phyloP scores from a whole-genome alignment of 1,140 invertebrate species.

The Lasioglossum albipes region DNA sequence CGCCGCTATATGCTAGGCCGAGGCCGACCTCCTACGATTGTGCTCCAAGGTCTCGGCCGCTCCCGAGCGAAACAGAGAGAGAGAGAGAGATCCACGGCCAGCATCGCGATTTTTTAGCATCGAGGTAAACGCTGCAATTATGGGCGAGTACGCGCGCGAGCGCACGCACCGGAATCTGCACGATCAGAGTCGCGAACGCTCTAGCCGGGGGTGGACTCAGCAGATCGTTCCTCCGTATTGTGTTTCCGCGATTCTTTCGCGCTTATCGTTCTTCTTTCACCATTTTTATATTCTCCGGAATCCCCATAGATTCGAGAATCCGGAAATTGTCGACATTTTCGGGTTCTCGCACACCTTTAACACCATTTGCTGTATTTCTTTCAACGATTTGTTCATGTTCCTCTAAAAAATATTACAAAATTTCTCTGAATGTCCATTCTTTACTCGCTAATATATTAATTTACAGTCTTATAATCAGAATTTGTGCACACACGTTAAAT shows the following conservation, averaged over 20 bases:
- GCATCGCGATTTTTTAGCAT: constrained; percentile 45
- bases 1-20: constrained; percentile 33
- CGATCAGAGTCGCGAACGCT: neutral
- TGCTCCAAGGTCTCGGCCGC: constrained; percentile 43
- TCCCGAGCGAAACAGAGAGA: constrained; percentile 12
- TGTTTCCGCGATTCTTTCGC: neutral
- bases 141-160: constrained; percentile 13
- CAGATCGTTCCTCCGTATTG: neutral
- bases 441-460: too few relatives aligned
- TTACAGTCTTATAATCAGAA: too few relatives aligned
- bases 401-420: too few relatives aligned
- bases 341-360: too few relatives aligned
- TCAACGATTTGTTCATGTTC: too few relatives aligned
- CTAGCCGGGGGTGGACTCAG: neutral
- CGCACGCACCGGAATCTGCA: constrained; percentile 1
- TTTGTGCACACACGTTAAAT: too few relatives aligned
- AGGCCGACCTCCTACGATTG: constrained; percentile 61
- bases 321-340: too few relatives aligned
- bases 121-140: constrained; percentile 59
- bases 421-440: too few relatives aligned
- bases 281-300: neutral
- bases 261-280: neutral
- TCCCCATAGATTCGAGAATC: too few relatives aligned
- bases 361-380: too few relatives aligned
- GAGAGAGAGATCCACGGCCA: constrained; percentile 1